Base-by-base conservation (phyloP, 2,113 vertebrate genomes). In the Chrysemys picta region DNA sequence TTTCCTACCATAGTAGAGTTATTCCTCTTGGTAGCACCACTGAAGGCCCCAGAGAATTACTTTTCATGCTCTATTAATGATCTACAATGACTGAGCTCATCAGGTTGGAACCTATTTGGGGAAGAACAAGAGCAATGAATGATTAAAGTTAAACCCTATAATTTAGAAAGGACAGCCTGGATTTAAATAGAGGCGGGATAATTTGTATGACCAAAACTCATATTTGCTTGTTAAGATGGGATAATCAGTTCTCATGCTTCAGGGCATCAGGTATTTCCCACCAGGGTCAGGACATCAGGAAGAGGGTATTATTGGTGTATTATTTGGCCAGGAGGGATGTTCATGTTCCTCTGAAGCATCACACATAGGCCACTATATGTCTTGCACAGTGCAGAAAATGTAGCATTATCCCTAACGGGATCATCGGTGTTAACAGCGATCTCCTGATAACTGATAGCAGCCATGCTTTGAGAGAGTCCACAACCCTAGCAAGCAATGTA, bases 121-220 rank as follows among this genome's bases (percentile, higher is more conserved):
- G 76, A 24, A 29, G 53, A 53, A 56, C 35, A 29, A 65, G 76
- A 45, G 16, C 22, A 56, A 24, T 5, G 7, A 4, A 22, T n/a
- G 3, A 21, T 65, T 50, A 2, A 14, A 45, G 8, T 9, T 78
- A 69, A 69, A n/a, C 7, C 0, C 31, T 22, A 4, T n/a, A 4
- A 42, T 1, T 75, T 3, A 5, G 42, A 27, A 38, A 69, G 47
- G 1, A 0, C 22, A 0, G 10, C 14, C 54, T 14, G 31, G 49
- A 35, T n/a, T 89, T 82, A 56, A 5, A 0, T 14, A 35, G 82
- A 2, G 35, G 6, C 6, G 1, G 47, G 3, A 27, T 57, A 29
- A 69, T 27, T 42, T 82, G 21, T 45, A 25, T 75, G 72, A 75
- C 38, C 38, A 11, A 42, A 75, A 75, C 38, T 25, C 22, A 75